Evolutionary conservation across 2,888 invertebrate genomes (phyloP), one percentile per base, ranked within the genome.

Genomic region (Piscicola geometra): DNA sequence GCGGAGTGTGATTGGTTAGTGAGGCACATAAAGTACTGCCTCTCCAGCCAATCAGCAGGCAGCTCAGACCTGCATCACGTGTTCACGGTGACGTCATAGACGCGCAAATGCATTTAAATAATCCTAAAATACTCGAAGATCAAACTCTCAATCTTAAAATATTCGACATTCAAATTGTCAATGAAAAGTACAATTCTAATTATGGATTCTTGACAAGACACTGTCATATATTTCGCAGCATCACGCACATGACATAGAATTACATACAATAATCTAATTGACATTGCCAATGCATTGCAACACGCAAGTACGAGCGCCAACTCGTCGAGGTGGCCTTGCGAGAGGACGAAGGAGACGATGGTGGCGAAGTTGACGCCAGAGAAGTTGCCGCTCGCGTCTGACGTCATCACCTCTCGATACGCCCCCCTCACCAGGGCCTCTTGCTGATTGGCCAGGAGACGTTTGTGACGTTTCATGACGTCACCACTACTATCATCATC

Each of bases 21-120:
- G 2, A 50, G 73, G 32, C 60, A 64, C 35, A 52, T 64, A 25
- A 73, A 73, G 52, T 73, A 73, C 32, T 73, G 73, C 18, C 64
- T 32, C 28, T 50, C 73, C 41, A 73, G 56, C 73, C 73, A 73
- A 73, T 73, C 73, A 64, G 64, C 32, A 25, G 73, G 35, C 52
- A 73, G 52, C 1, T 73, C 73, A 50, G 25, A 33, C 36, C 47
- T 70, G 9, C 50, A 47, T 47, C 9, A 47, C 21, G 9, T 47
- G 21, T 15, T 15, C 21, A 47, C 9, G 50, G 21, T 56, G 41
- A 41, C 41, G 41, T 41, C 41, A 41, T 41, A n/a, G n/a, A n/a
- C n/a, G n/a, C n/a, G n/a, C n/a, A n/a, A n/a, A n/a, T n/a, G n/a
- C n/a, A n/a, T n/a, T n/a, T n/a, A n/a, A n/a, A n/a, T n/a, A n/a